phyloP scores from a whole-genome alignment of 2,797 vertebrate genomes.

The Echeneis naucrates region DNA sequence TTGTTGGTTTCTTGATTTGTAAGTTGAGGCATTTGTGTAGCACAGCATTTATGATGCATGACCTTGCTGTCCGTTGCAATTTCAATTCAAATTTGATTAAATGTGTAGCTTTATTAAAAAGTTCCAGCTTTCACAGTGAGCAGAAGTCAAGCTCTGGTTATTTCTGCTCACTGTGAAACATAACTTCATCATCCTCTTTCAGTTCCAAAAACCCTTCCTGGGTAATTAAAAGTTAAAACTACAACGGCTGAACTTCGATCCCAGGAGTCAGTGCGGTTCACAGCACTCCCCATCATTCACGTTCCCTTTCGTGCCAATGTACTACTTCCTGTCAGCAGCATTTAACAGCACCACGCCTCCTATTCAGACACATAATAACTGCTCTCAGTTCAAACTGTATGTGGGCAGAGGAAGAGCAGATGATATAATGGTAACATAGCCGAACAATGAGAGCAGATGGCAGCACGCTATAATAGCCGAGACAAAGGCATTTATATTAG shows the following conservation, averaged over 20 bases:
- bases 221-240: constrained; percentile 31
- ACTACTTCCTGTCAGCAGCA: constrained; percentile 1
- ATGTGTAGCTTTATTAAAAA: too few species aligned
- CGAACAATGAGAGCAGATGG: constrained; percentile 61
- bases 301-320: constrained; percentile 23
- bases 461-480: constrained; percentile 30
- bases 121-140: too few species aligned
- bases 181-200: too few species aligned
- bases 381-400: constrained; percentile 6
- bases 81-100: too few species aligned
- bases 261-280: fast-evolving
- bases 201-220: not conserved
- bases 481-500: constrained; percentile 56
- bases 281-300: not conserved
- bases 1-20: too few species aligned
- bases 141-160: too few species aligned
- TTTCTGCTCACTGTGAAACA: too few species aligned
- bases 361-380: constrained; percentile 62
- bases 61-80: too few species aligned
- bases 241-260: not conserved
- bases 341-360: constrained; percentile 43
- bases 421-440: constrained; percentile 38
- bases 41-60: too few species aligned
- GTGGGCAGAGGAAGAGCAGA: constrained; percentile 58
- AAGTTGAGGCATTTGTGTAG: too few species aligned